Percentiles rank a stretch among this genome's conserved stretches.
Evolutionary conservation across 2,888 invertebrate genomes (phyloP).

Genomic region (Conus canariensis): DNA sequence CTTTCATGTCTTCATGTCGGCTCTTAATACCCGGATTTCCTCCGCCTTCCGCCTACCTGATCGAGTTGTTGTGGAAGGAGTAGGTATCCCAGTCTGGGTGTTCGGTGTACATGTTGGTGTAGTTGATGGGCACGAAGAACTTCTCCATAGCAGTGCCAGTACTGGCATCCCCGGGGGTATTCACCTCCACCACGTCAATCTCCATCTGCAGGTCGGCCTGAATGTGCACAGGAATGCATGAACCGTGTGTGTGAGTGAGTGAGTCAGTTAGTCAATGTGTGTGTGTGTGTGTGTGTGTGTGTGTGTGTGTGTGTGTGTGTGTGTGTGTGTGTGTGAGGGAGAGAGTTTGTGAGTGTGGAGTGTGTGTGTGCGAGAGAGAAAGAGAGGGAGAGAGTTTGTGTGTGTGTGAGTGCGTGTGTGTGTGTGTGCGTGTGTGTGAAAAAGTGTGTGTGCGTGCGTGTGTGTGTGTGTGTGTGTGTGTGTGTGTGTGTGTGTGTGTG

Average conservation of each 20-base stretch:
- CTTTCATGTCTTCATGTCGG: too few species aligned
- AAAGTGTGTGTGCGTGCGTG: not conserved
- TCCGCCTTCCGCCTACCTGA: not conserved
- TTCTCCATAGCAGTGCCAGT: not conserved
- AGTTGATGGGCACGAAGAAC: not conserved
- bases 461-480: conserved; percentile 16
- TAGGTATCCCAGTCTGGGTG: not conserved
- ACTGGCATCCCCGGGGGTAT: not conserved
- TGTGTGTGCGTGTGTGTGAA: not conserved
- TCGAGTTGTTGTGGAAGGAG: not conserved
- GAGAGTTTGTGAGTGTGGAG: not conserved
- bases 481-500: conserved; percentile 25
- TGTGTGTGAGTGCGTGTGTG: not conserved
- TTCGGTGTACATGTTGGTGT: not conserved
- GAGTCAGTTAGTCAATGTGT: too few species aligned
- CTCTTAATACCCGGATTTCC: too few species aligned
- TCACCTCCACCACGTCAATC: not conserved
- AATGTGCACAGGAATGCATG: not conserved
- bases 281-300: too few species aligned
- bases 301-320: conserved; percentile 1
- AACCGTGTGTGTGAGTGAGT: too few species aligned
- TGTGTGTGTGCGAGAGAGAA: not conserved
- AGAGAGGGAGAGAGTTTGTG: too few species aligned
- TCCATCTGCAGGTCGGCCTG: not conserved
- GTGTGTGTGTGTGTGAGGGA: conserved; percentile 10